These are phyloP conservation scores for Macrotus californicus DNA, from an alignment of 2,113 vertebrate species.

Conservation along the genomic window DNA sequence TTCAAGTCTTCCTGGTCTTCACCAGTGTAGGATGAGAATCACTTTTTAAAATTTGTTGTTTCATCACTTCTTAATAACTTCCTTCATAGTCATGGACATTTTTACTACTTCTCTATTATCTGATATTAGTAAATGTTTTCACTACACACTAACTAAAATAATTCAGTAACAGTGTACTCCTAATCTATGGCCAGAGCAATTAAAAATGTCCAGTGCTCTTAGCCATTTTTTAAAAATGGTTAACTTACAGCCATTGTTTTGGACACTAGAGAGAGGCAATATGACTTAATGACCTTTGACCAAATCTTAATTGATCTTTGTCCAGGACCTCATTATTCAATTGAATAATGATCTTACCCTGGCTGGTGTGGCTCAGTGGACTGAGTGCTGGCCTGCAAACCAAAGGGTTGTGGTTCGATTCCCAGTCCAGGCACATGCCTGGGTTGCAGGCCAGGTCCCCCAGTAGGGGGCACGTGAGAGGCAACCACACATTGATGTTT, in stretches of 20 bases:
- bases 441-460: too few species aligned
- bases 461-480: too few species aligned
- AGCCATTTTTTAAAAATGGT: not conserved
- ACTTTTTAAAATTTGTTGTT: not conserved
- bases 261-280: not conserved
- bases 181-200: not conserved
- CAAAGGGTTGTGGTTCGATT: too few species aligned
- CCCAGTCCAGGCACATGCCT: too few species aligned
- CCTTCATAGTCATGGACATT: not conserved
- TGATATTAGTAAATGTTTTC: not conserved
- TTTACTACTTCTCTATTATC: not conserved
- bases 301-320: not conserved
- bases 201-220: not conserved
- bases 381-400: too few species aligned
- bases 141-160: not conserved
- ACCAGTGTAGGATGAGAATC: not conserved
- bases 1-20: not conserved
- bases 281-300: not conserved
- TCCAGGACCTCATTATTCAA: not conserved
- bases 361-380: too few species aligned
- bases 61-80: not conserved
- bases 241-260: not conserved
- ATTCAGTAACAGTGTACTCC: not conserved
- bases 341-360: not conserved
- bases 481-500: too few species aligned